Percentiles rank a stretch among this genome's conserved stretches.
Conservation (phyloP, 2,113 vertebrate species). For the Thomomys bottae region DNA sequence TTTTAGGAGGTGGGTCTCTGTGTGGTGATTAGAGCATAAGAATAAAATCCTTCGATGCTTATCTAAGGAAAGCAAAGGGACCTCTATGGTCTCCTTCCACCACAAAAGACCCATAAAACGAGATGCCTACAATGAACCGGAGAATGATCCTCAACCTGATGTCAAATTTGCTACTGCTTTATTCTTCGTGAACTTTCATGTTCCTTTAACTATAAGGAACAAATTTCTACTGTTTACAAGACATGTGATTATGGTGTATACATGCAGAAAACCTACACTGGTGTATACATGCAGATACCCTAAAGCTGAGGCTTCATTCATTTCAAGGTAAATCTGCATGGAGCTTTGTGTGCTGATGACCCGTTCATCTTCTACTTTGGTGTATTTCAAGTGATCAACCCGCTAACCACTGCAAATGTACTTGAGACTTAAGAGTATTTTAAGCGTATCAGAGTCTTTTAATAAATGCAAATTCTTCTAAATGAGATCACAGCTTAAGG, state of each 20-base stretch:
- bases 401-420: constrained; percentile 11
- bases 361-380: not conserved
- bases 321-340: not conserved
- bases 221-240: not conserved
- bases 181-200: too few species aligned
- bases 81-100: not conserved
- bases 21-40: not conserved
- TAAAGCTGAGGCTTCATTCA: not conserved
- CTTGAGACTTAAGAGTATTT: constrained; percentile 23
- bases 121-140: not conserved
- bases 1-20: not conserved
- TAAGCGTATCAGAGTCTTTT: constrained; percentile 19
- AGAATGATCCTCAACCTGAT: not conserved
- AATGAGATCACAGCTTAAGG: constrained; percentile 67
- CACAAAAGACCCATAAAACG: not conserved
- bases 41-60: not conserved
- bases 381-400: not conserved
- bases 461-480: constrained; percentile 64
- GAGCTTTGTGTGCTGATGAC: too few species aligned
- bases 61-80: not conserved
- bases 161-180: not conserved
- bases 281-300: not conserved
- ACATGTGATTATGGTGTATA: not conserved
- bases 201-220: not conserved
- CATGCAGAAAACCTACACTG: not conserved